Percentiles rank a stretch among this genome's conserved stretches.
Evolutionary conservation across 2,797 vertebrate genomes (phyloP).

Genomic region (Leptodactylus fallax): DNA sequence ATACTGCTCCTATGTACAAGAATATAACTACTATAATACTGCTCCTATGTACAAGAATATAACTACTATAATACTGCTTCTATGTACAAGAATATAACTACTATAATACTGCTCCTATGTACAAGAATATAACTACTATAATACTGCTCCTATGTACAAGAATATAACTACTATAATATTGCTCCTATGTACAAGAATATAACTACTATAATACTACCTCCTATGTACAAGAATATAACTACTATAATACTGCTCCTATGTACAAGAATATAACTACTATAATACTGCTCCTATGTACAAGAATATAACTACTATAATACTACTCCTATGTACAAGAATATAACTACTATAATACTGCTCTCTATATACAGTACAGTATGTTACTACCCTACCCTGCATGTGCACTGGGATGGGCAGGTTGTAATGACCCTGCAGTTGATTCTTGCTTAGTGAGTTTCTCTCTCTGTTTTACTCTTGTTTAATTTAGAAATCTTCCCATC

Average conservation of each 20-base stretch:
- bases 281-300: background rate
- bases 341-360: constrained; percentile 5
- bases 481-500: background rate
- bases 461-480: background rate
- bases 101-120: constrained; percentile 9
- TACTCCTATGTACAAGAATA: background rate
- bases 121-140: constrained; percentile 5
- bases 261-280: constrained; percentile 9
- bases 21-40: constrained; percentile 12
- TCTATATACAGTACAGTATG: background rate
- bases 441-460: background rate
- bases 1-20: background rate
- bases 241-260: background rate
- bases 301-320: background rate
- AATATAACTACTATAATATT: constrained; percentile 1
- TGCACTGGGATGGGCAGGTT: background rate
- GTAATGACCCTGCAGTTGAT: background rate
- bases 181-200: background rate
- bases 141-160: constrained; percentile 1
- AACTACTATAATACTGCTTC: constrained; percentile 2
- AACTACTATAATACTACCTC: background rate
- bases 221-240: background rate
- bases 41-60: background rate
- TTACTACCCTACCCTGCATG: background rate
- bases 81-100: constrained; percentile 3